phyloP scores from a whole-genome alignment of 2,888 invertebrate genomes.

The Leptinotarsa juncta region DNA sequence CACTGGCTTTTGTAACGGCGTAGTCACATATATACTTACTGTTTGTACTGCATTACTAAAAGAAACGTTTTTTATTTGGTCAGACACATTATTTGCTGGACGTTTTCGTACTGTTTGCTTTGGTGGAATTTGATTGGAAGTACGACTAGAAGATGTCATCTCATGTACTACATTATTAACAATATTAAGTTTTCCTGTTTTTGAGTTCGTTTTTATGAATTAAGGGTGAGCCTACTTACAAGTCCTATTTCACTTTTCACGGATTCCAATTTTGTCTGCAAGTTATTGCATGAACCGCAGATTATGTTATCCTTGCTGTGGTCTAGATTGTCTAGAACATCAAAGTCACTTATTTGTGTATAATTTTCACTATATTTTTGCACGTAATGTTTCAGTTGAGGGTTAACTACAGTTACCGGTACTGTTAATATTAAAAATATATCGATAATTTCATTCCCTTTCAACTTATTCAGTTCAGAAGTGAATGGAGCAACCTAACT shows the following conservation, averaged over 20 bases:
- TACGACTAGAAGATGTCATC: constrained; percentile 9
- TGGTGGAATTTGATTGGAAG: background rate
- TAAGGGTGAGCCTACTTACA: no score
- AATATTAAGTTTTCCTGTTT: no score
- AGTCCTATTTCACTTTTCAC: no score
- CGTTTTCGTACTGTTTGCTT: background rate
- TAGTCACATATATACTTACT: background rate
- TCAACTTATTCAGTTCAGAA: constrained; percentile 17
- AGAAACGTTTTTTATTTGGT: background rate
- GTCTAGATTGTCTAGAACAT: no score
- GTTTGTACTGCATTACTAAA: background rate
- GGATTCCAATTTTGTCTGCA: no score
- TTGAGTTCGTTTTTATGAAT: no score
- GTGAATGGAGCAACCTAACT: constrained; percentile 12
- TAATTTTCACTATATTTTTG: constrained; percentile 5
- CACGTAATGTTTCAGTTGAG: constrained; percentile 11
- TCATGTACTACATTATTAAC: background rate
- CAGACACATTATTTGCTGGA: background rate
- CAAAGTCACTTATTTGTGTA: background rate
- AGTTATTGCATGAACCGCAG: no score
- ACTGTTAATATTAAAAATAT: no score
- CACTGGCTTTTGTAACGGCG: background rate
- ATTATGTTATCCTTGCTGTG: no score
- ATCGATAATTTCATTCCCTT: background rate
- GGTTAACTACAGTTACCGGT: constrained; percentile 1